Evolutionary conservation across 2,888 invertebrate genomes (phyloP), one percentile per base, ranked within the genome.

Genomic region (Lasius fuliginosus): DNA sequence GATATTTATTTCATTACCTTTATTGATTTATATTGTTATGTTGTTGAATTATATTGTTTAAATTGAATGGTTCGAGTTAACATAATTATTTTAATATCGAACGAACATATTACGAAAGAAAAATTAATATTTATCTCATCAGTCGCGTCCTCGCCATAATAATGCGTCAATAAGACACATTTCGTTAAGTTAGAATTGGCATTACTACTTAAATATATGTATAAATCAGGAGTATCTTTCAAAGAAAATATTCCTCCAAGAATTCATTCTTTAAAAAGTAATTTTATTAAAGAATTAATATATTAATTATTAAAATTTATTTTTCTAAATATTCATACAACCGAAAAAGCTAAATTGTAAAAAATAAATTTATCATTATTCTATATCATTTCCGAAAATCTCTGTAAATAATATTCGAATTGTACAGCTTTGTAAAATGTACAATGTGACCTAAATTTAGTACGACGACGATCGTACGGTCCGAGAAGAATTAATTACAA

Each of bases 231-330:
- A 36, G 4, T 36, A 36, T 33, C 18, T 56, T 56, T 56, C 11
- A 23, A 58, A 23, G 1, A 58, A 23, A 11, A 56, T 23, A 9
- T 23, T 58, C 1, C 5, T 58, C 1, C 4, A 9, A 58, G 11
- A 58, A 53, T n/a, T 23, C 5, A 58, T 23, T 58, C 23, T 58
- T 58, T 12, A 53, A 12, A 56, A 53, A 56, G 23, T 56, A 23
- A 58, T 58, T 58, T 5, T 12, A 11, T n/a, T n/a, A 53, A 1
- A n/a, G n/a, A 27, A 9, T 12, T 58, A 58, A 58, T 58, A 27
- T 58, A 58, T 23, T 58, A 58, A 53, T 53, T n/a, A 58, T 58
- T 58, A 58, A 58, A n/a, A 23, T 42, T 5, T 42, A 46, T 67
- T 42, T 46, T 42, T 67, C 23, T 23, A 6, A 8, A 40, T 23